Base-by-base conservation (phyloP, 2,113 vertebrate genomes). In the Mobula birostris region DNA sequence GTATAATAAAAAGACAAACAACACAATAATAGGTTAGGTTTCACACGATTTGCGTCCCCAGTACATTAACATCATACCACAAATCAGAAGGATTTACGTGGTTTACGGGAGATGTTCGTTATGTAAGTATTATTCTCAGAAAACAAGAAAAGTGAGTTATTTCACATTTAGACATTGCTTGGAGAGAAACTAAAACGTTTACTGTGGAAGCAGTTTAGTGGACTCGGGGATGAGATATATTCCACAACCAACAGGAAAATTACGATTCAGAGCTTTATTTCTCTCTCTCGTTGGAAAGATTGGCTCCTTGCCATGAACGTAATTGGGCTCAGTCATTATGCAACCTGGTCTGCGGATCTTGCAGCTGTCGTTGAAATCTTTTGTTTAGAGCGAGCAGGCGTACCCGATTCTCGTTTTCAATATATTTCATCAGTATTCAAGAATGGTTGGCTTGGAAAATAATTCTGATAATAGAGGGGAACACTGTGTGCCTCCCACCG, bases 351-450 rank as follows among this genome's bases (percentile, higher is more conserved):
- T 21, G 82, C 94, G 94, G 94, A 95, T 94, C 2, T 94, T 96
- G 96, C 95, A 95, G 95, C 95, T 96, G 96, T 95, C 95, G 94
- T 94, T 74, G 90, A 94, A 94, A 94, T 95, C 96, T 96, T 96
- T 95, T 97, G 96, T 97, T 94, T 80, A 24, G 94, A 94, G 90
- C 95, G 94, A 94, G 87, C 95, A 48, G 94, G 95, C 87, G 77
- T 94, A 74, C 83, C 94, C 76, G 24, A 58, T 82, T 94, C 94
- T 94, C 77, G 76, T 94, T 78, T 94, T 94, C 94, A 94, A 56
- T 95, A 95, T 82, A 95, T 83, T 88, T 88, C 94, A 66, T 87
- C 79, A 68, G 19, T 72, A 74, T 95, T 94, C 85, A 92, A 40
- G 94, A 63, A 80, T 92, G 70, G 76, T 24, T 92, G 87, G 66